Conservation (phyloP, 2,888 invertebrate genomes). For the Sericinus montela region DNA sequence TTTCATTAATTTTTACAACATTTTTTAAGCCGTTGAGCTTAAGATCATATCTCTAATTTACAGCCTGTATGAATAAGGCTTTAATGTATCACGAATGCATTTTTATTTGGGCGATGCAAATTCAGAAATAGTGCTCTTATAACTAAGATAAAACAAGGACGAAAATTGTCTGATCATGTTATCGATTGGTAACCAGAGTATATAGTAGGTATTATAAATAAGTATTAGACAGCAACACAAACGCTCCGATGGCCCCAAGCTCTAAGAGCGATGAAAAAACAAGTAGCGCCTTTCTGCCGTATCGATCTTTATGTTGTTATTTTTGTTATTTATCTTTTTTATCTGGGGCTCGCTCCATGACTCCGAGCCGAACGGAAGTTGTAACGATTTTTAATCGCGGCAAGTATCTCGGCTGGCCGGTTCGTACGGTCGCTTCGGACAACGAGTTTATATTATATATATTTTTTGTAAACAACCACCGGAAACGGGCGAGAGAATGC, state of each 20-base stretch:
- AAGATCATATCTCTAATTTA: too few species aligned
- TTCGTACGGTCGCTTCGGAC: constrained; percentile 58
- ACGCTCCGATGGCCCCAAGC: constrained; percentile 47
- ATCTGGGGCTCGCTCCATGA: constrained; percentile 63
- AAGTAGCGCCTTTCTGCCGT: constrained; percentile 74
- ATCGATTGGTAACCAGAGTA: constrained; percentile 14
- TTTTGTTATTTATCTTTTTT: constrained; percentile 76
- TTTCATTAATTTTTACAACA: neutral
- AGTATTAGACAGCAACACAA: constrained; percentile 32
- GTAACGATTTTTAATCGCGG: constrained; percentile 77
- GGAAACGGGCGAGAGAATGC: constrained; percentile 67
- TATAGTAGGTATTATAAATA: constrained; percentile 25
- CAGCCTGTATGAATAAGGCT: too few species aligned
- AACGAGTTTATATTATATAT: constrained; percentile 57
- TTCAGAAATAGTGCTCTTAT: too few species aligned
- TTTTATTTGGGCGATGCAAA: too few species aligned
- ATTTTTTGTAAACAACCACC: constrained; percentile 72
- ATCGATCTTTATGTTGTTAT: constrained; percentile 75
- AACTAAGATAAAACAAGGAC: neutral
- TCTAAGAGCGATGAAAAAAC: constrained; percentile 62
- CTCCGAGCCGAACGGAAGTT: constrained; percentile 74
- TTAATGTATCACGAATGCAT: too few species aligned
- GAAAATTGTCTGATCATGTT: constrained; percentile 1
- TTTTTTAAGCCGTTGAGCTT: too few species aligned
- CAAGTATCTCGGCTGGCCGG: constrained; percentile 69